Conservation (phyloP, 2,888 invertebrate genomes). For the Hirtodrosophila histrioides region DNA sequence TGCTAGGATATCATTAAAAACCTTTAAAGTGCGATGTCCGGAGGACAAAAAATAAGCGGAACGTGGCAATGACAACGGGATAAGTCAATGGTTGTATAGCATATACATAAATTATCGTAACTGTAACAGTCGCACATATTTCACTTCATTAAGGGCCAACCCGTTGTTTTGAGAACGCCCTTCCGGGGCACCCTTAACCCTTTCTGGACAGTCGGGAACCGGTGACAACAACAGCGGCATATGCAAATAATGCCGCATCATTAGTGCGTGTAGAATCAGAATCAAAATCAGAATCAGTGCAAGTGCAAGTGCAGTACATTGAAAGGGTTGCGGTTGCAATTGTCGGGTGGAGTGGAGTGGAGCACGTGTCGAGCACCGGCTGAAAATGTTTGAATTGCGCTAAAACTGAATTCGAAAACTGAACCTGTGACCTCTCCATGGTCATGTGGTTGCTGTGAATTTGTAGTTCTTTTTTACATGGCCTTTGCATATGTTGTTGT, state of each 20-base stretch:
- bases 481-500: conserved; percentile 65
- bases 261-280: conserved; percentile 59
- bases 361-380: conserved; percentile 63
- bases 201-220: conserved; percentile 31
- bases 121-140: conserved; percentile 68
- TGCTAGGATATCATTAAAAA: conserved; percentile 44
- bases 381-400: conserved; percentile 24
- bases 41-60: conserved; percentile 9
- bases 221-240: conserved; percentile 42
- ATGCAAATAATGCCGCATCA: conserved; percentile 79
- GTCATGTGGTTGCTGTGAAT: conserved; percentile 26
- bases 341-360: neutral
- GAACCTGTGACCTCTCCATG: conserved; percentile 38
- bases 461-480: neutral
- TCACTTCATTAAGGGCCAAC: conserved; percentile 68
- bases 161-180: conserved; percentile 1
- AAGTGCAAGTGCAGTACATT: conserved; percentile 35
- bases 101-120: conserved; percentile 73
- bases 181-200: conserved; percentile 40
- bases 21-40: conserved; percentile 6
- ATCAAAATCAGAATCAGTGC: conserved; percentile 21
- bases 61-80: conserved; percentile 45
- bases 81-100: conserved; percentile 72
- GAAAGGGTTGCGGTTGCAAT: conserved; percentile 62
- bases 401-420: conserved; percentile 19